These are phyloP conservation scores for Camelus bactrianus DNA, from an alignment of 2,113 vertebrate genomes.

Conservation along the genomic window DNA sequence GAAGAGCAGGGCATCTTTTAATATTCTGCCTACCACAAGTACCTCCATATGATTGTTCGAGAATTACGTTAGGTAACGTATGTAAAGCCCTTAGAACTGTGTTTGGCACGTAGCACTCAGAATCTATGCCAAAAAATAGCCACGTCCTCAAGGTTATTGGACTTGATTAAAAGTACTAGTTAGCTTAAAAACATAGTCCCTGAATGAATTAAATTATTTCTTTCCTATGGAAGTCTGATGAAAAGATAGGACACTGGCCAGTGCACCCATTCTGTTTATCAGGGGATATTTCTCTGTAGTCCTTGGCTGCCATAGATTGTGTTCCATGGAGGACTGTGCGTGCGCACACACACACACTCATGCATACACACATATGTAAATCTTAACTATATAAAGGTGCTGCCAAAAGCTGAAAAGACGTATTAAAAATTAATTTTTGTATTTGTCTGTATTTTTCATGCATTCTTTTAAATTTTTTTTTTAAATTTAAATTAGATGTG, in stretches of 20 bases:
- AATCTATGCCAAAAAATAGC: neutral
- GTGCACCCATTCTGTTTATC: neutral
- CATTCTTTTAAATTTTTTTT: neutral
- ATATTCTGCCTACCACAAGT: neutral
- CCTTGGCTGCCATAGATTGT: neutral
- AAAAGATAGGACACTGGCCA: neutral
- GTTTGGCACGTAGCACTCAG: neutral
- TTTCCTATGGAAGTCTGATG: neutral
- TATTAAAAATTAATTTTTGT: neutral
- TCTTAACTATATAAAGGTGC: neutral
- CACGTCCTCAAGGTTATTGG: neutral
- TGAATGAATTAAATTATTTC: neutral
- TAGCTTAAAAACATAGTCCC: neutral
- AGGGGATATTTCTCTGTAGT: neutral
- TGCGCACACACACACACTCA: neutral
- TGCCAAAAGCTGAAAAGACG: neutral
- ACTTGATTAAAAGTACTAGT: neutral
- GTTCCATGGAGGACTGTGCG: neutral
- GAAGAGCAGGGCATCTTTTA: neutral
- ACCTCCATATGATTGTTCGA: neutral
- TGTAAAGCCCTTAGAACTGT: neutral
- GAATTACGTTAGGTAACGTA: neutral
- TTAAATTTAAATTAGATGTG: neutral
- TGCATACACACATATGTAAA: neutral
- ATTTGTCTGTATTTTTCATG: neutral